phyloP scores from a whole-genome alignment of 2,888 invertebrate species.

The Diabrotica balteata region DNA sequence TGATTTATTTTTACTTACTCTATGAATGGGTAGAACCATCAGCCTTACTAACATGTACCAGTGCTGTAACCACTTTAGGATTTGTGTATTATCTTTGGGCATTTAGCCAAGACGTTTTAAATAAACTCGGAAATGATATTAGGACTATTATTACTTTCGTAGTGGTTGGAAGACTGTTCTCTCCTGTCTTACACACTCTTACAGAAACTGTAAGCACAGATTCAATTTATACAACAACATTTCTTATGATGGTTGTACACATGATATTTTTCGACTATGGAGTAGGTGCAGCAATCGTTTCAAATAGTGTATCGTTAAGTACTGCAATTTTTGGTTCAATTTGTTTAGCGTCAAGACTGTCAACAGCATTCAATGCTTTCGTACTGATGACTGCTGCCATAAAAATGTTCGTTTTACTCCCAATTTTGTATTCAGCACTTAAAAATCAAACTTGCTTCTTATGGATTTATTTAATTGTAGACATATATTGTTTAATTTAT shows the following conservation, averaged over 20 bases:
- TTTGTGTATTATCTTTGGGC: constrained; percentile 67
- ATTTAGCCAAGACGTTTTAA: constrained; percentile 42
- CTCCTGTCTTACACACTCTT: constrained; percentile 90
- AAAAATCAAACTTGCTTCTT: constrained; percentile 65
- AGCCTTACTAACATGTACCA: constrained; percentile 67
- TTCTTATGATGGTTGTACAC: constrained; percentile 86
- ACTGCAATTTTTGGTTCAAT: constrained; percentile 95
- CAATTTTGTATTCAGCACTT: constrained; percentile 74
- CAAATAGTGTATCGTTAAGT: constrained; percentile 90
- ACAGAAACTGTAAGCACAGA: constrained; percentile 98
- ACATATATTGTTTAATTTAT: constrained; percentile 63
- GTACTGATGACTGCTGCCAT: constrained; percentile 89
- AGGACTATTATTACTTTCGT: constrained; percentile 83
- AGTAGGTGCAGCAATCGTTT: constrained; percentile 84
- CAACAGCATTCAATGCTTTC: constrained; percentile 87
- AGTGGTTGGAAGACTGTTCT: constrained; percentile 85
- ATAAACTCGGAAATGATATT: constrained; percentile 66
- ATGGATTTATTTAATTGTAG: constrained; percentile 63
- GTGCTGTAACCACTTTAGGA: constrained; percentile 66
- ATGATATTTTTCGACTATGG: constrained; percentile 94
- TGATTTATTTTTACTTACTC: constrained; percentile 77
- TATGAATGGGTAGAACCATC: constrained; percentile 72
- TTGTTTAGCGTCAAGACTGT: constrained; percentile 90
- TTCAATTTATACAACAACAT: constrained; percentile 93
- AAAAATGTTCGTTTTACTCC: constrained; percentile 87